Percentiles rank a stretch among this genome's conserved stretches.
phyloP scores from a whole-genome alignment of 2,888 invertebrate species.

The Shargacucullia verbasci region DNA sequence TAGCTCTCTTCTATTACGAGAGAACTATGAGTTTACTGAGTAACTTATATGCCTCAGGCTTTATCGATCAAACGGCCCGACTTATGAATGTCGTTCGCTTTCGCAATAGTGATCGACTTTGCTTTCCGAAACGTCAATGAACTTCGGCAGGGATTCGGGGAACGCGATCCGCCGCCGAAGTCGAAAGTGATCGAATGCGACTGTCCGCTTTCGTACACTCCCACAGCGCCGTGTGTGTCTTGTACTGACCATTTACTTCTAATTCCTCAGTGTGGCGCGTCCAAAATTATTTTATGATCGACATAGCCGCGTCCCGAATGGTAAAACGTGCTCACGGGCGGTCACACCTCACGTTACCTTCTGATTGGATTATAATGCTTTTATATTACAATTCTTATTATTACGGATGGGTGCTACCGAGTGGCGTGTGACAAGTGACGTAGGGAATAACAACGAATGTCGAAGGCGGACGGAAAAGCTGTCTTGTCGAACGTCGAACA shows the following conservation, averaged over 20 bases:
- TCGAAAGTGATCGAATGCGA: constrained; percentile 59
- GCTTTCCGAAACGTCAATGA: constrained; percentile 59
- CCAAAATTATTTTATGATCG: constrained; percentile 85
- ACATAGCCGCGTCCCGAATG: constrained; percentile 77
- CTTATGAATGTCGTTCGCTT: constrained; percentile 31
- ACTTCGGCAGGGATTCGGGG: constrained; percentile 59
- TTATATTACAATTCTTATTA: constrained; percentile 88
- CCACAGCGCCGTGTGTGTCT: constrained; percentile 68
- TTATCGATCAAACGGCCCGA: constrained; percentile 59
- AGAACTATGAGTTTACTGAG: constrained; percentile 9
- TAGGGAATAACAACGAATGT: constrained; percentile 82
- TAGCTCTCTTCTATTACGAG: not conserved
- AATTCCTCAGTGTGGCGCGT: constrained; percentile 76
- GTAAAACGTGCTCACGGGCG: constrained; percentile 82
- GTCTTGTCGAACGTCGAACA: constrained; percentile 56
- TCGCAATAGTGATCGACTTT: constrained; percentile 54
- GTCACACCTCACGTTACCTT: constrained; percentile 80
- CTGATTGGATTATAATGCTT: constrained; percentile 89
- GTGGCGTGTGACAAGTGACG: constrained; percentile 80
- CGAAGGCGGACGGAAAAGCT: constrained; percentile 62
- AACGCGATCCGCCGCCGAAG: constrained; percentile 53
- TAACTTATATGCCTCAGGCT: constrained; percentile 24
- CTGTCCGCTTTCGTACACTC: constrained; percentile 49
- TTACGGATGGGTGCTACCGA: constrained; percentile 82
- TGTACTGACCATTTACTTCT: constrained; percentile 70